Evolutionary conservation across 92 coral and sea anemone species (phyloP).

Genomic region (Zoanthus sansibaricus): DNA sequence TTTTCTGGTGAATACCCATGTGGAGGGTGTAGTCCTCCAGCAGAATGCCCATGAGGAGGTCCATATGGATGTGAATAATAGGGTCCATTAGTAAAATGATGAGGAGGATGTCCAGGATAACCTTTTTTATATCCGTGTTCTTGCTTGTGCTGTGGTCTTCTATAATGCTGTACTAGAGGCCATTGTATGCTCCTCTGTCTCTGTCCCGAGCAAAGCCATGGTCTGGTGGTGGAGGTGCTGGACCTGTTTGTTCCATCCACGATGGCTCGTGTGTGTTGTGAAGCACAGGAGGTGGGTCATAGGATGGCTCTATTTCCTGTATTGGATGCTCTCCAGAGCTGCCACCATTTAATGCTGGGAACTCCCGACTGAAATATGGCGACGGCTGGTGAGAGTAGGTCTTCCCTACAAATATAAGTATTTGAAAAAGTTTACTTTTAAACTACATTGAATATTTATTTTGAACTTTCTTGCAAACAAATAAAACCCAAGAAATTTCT

Average conservation of each 20-base stretch:
- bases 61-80: slow-evolving; percentile 21
- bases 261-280: slow-evolving; percentile 99
- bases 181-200: slow-evolving; percentile 77
- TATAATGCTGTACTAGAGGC: slow-evolving; percentile 66
- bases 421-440: background rate
- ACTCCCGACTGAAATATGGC: slow-evolving; percentile 99
- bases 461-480: too few relatives aligned
- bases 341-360: slow-evolving; percentile 99
- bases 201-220: slow-evolving; percentile 74
- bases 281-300: slow-evolving; percentile 83
- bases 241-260: too few relatives aligned
- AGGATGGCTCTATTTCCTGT: slow-evolving; percentile 87
- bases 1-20: slow-evolving; percentile 43
- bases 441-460: background rate
- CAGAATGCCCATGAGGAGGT: slow-evolving; percentile 36
- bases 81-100: slow-evolving; percentile 29
- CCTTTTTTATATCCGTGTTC: slow-evolving; percentile 49
- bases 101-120: slow-evolving; percentile 43
- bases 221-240: slow-evolving; percentile 73
- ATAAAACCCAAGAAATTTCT: too few relatives aligned
- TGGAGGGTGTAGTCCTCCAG: slow-evolving; percentile 42
- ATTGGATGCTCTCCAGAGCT: slow-evolving; percentile 79
- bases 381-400: slow-evolving; percentile 99
- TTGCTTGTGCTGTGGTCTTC: slow-evolving; percentile 75
- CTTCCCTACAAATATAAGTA: slow-evolving; percentile 69